Conservation (phyloP, 2,888 invertebrate species). For the Eurytoma californica region DNA sequence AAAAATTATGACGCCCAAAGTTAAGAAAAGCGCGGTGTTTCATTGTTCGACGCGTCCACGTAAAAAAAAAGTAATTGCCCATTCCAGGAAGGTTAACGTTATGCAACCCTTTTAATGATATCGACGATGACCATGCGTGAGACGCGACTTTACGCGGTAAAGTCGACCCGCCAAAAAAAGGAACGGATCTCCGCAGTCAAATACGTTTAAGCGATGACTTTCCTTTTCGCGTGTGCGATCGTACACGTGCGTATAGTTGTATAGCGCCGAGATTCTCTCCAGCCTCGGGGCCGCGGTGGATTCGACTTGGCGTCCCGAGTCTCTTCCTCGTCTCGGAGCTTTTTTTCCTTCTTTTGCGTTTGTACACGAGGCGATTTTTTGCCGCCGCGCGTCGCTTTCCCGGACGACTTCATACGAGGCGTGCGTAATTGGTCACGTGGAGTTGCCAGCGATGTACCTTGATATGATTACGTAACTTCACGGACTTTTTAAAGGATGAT, state of each 20-base stretch:
- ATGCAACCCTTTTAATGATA: conserved; percentile 28
- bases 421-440: neutral
- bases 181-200: neutral
- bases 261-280: neutral
- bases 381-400: conserved; percentile 4
- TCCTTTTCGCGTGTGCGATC: conserved; percentile 21
- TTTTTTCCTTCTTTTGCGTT: conserved; percentile 3
- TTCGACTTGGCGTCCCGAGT: conserved; percentile 5
- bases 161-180: neutral
- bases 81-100: conserved; percentile 15
- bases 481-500: too few relatives aligned
- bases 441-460: neutral
- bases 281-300: conserved; percentile 12
- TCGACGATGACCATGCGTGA: conserved; percentile 38
- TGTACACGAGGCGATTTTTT: neutral
- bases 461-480: too few relatives aligned
- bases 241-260: neutral
- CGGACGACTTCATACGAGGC: conserved; percentile 1
- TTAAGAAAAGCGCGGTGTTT: neutral
- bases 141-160: conserved; percentile 27
- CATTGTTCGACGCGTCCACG: conserved; percentile 12
- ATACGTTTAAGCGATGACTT: conserved; percentile 35
- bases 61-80: conserved; percentile 23
- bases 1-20: neutral
- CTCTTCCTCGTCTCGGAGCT: neutral